phyloP scores from a whole-genome alignment of 2,113 vertebrate genomes.

The Mastomys coucha region DNA sequence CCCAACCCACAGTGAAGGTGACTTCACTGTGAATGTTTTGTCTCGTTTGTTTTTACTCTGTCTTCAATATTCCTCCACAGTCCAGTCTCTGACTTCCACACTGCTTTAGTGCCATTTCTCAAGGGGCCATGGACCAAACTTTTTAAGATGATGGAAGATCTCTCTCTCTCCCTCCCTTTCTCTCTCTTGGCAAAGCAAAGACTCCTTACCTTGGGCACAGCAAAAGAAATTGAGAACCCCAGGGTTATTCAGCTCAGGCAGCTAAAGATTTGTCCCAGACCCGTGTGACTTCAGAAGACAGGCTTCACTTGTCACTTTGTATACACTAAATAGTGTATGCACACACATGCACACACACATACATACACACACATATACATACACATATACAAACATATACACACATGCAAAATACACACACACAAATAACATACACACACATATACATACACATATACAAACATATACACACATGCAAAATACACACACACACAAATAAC shows the following conservation, averaged over 20 bases:
- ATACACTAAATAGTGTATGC: neutral
- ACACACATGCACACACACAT: neutral
- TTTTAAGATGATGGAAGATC: neutral
- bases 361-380: too few relatives aligned
- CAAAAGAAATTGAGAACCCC: neutral
- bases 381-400: too few relatives aligned
- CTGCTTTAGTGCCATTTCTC: neutral
- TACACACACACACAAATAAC: too few relatives aligned
- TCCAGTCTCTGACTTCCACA: neutral
- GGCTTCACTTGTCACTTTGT: neutral
- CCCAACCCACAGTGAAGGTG: neutral
- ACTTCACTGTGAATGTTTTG: neutral
- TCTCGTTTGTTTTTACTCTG: neutral
- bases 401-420: too few relatives aligned
- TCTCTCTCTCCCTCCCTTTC: neutral
- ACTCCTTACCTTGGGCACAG: neutral
- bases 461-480: neutral
- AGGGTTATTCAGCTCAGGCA: neutral
- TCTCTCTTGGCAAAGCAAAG: neutral
- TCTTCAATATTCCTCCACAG: conserved; percentile 1
- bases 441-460: too few relatives aligned
- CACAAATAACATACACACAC: too few relatives aligned
- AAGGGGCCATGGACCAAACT: neutral
- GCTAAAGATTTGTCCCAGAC: neutral
- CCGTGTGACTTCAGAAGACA: neutral